Base-by-base conservation (phyloP, 2,797 vertebrate species). In the Scyliorhinus canicula region DNA sequence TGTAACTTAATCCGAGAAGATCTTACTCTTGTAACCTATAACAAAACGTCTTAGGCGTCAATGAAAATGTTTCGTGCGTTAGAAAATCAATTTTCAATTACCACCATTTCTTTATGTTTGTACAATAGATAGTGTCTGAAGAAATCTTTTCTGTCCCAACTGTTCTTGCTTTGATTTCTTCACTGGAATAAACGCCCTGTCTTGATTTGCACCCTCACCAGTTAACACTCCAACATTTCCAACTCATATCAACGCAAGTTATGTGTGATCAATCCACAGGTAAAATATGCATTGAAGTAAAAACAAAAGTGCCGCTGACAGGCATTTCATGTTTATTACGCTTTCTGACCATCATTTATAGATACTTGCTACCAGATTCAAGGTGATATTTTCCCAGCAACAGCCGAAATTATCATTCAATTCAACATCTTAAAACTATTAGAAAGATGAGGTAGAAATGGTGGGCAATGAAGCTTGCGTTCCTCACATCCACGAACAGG, bases 51-150 rank as follows among this genome's bases (percentile, higher is more conserved):
- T 91, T 40, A 40, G 60, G 44, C 88, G 88, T 91, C 88, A 91
- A 63, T 91, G 60, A 40, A 90, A 91, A 21, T 65, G 88, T 91
- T 63, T 63, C 88, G 60, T 44, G n/a, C 88, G 57, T 91, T 91
- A 91, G 57, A 91, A 91, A 91, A 91, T 91, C 88, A 91, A 91
- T 91, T 63, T 91, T 91, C 88, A 91, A 91, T 91, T 91, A 91
- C 57, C 88, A 91, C 40, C 35, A n/a, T 91, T 65, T 91, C 88
- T 91, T 65, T 91, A 44, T 91, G 19, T n/a, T 24, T 44, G 88
- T 91, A 91, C 60, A 91, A 91, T 44, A 65, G 88, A 91, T 60
- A 91, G 19, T 44, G 88, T 40, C 88, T 91, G n/a, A 91, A 91
- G 88, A 91, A 91, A 63, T 91, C 35, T 91, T 91, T 91, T 65